phyloP scores from a whole-genome alignment of 2,888 invertebrate genomes.

The Antheraea yamamai region DNA sequence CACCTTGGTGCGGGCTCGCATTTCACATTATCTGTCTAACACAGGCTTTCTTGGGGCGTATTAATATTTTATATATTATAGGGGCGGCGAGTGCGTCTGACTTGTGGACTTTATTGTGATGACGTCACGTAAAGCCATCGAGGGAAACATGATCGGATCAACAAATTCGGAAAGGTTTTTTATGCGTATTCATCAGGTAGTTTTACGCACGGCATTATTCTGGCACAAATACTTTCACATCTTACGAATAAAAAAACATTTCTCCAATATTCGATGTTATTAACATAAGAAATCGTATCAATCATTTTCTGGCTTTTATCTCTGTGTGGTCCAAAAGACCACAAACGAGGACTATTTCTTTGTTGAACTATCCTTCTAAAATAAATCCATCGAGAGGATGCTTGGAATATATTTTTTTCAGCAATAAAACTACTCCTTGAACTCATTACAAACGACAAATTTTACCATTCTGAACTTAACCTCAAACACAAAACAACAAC shows the following conservation, averaged over 20 bases:
- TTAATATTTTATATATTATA: constrained; percentile 29
- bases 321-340: too few relatives aligned
- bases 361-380: too few relatives aligned
- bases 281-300: too few relatives aligned
- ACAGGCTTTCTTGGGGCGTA: constrained; percentile 27
- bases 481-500: too few relatives aligned
- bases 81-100: constrained; percentile 11
- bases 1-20: constrained; percentile 19
- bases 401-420: background rate
- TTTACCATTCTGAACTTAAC: too few relatives aligned
- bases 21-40: constrained; percentile 31
- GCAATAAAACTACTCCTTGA: background rate
- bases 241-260: background rate
- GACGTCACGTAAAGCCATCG: constrained; percentile 12
- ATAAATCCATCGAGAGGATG: too few relatives aligned
- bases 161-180: background rate
- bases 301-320: too few relatives aligned
- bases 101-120: constrained; percentile 20
- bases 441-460: too few relatives aligned
- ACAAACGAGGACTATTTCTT: too few relatives aligned
- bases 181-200: background rate
- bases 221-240: background rate
- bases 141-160: constrained; percentile 9
- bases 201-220: background rate
- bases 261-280: too few relatives aligned